A percentile compares a stretch with the other conserved stretches of the same genome.
Conservation (phyloP, 2,797 vertebrate genomes). For the Peromyscus eremicus region DNA sequence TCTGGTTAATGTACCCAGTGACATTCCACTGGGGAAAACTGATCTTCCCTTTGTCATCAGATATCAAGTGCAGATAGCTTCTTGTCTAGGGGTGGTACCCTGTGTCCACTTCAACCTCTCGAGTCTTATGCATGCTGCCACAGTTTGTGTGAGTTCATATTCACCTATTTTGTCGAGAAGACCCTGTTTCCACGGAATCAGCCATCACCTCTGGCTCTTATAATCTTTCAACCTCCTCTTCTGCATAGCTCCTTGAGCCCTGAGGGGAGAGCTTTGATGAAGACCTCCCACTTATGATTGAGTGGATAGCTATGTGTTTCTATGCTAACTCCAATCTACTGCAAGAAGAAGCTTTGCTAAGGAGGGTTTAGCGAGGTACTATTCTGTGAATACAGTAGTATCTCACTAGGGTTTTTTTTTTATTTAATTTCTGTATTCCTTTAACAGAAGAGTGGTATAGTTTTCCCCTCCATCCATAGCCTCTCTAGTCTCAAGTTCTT, state of each 20-base stretch:
- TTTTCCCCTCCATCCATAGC: background rate
- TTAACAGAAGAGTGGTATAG: background rate
- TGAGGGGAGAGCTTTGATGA: background rate
- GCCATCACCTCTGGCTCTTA: background rate
- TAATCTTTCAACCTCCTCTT: background rate
- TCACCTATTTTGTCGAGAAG: background rate
- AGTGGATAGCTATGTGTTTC: background rate
- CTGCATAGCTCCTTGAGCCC: background rate
- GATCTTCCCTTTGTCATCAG: background rate
- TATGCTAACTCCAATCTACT: background rate
- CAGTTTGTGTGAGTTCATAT: background rate
- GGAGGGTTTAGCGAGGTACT: background rate
- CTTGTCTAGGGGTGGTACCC: background rate
- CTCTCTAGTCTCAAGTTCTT: background rate
- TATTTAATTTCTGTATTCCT: background rate
- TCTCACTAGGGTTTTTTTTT: background rate
- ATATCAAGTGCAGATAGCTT: background rate
- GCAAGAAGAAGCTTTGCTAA: background rate
- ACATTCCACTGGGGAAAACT: background rate
- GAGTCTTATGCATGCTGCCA: background rate
- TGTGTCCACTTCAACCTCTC: background rate
- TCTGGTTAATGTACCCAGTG: background rate
- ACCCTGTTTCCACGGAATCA: background rate
- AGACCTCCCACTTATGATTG: too few species aligned
- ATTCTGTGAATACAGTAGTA: background rate